These are phyloP conservation scores for Caenorhabditis panamensis DNA, from an alignment of 2,888 invertebrate genomes.

Conservation along the genomic window DNA sequence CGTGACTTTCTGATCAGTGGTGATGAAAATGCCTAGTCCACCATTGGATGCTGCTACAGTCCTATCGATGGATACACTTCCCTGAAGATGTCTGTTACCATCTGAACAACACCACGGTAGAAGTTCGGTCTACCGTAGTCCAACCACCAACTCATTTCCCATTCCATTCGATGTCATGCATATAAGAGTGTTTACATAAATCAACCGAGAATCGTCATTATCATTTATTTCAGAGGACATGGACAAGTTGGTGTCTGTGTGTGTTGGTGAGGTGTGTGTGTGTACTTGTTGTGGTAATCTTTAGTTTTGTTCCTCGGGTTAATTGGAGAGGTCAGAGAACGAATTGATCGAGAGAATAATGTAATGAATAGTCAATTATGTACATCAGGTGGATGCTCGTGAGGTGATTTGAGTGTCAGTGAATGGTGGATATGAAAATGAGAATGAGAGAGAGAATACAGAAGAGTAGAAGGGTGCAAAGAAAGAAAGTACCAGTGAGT, in stretches of 20 bases:
- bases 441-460: slow-evolving; percentile 9
- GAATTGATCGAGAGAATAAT: background rate
- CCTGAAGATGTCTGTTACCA: slow-evolving; percentile 19
- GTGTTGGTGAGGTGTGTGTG: slow-evolving; percentile 1
- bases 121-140: slow-evolving; percentile 1
- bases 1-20: slow-evolving; percentile 14
- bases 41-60: slow-evolving; percentile 45
- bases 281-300: background rate
- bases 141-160: background rate
- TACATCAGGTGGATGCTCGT: slow-evolving; percentile 3
- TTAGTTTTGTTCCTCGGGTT: slow-evolving; percentile 5
- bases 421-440: slow-evolving; percentile 20
- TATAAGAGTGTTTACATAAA: slow-evolving; percentile 39
- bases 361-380: background rate
- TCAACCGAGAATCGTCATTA: slow-evolving; percentile 45
- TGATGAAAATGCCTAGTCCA: slow-evolving; percentile 41
- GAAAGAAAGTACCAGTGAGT: slow-evolving; percentile 8
- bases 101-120: background rate
- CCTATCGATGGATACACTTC: slow-evolving; percentile 41
- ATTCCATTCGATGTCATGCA: slow-evolving; percentile 1
- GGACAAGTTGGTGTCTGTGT: slow-evolving; percentile 37
- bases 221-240: slow-evolving; percentile 33
- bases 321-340: slow-evolving; percentile 8
- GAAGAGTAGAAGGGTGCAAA: slow-evolving; percentile 12
- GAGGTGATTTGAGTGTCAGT: slow-evolving; percentile 25